Percentiles rank a stretch among this genome's conserved stretches.
Conservation (phyloP, 2,888 invertebrate species). For the Chelonus formosanus region DNA sequence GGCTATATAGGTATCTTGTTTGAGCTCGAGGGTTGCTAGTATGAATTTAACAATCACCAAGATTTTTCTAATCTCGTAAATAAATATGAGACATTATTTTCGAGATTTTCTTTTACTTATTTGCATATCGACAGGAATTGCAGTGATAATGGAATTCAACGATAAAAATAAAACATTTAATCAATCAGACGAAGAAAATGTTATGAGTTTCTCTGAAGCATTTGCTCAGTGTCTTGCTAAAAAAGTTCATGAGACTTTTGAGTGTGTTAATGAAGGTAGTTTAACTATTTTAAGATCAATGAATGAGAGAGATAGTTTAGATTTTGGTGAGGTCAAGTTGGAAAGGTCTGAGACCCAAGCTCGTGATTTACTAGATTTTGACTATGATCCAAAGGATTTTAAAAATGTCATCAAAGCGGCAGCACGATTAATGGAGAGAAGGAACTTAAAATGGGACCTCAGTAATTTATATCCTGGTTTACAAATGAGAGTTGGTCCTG, state of each 20-base stretch:
- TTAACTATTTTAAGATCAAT: constrained; percentile 73
- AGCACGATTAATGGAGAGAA: constrained; percentile 70
- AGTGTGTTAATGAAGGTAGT: constrained; percentile 78
- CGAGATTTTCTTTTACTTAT: constrained; percentile 46
- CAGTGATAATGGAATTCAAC: constrained; percentile 56
- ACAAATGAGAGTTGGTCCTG: constrained; percentile 78
- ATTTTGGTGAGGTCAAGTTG: constrained; percentile 72
- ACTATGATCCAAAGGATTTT: constrained; percentile 79
- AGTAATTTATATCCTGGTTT: constrained; percentile 78
- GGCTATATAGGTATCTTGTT: constrained; percentile 56
- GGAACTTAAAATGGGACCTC: constrained; percentile 80
- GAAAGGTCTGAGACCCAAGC: constrained; percentile 72
- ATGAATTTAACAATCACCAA: background rate
- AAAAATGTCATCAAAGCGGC: constrained; percentile 67
- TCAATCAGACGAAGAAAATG: constrained; percentile 40
- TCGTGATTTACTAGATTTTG: constrained; percentile 74
- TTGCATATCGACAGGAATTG: constrained; percentile 49
- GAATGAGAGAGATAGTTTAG: constrained; percentile 74
- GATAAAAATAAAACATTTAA: constrained; percentile 22
- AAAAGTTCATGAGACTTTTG: constrained; percentile 55
- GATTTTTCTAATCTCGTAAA: no score
- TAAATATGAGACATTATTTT: constrained; percentile 48
- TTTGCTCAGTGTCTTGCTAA: constrained; percentile 53
- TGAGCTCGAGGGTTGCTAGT: constrained; percentile 48
- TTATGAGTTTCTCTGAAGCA: constrained; percentile 50